Evolutionary conservation across 2,888 invertebrate species (phyloP).

Genomic region (Conomelus anceps): DNA sequence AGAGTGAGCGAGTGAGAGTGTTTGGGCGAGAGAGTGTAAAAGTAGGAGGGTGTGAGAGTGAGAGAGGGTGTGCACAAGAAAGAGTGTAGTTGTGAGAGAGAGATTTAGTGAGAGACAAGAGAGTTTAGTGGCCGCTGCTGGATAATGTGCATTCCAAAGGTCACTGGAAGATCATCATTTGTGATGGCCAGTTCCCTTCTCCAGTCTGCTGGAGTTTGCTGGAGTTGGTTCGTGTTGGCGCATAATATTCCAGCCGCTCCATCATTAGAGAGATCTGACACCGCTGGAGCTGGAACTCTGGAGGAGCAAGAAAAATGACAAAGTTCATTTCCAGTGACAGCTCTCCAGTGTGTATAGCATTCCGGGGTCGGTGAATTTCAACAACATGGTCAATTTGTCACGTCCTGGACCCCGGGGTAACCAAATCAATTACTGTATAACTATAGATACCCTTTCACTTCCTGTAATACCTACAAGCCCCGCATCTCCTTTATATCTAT

Average conservation of each 20-base stretch:
- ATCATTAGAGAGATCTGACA: not conserved
- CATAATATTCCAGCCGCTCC: not conserved
- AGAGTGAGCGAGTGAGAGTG: too few relatives aligned
- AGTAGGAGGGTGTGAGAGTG: too few relatives aligned
- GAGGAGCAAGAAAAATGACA: not conserved
- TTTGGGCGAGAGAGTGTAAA: too few relatives aligned
- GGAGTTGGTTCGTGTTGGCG: not conserved
- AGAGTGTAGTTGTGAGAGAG: too few relatives aligned
- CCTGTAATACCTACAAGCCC: not conserved
- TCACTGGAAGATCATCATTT: not conserved
- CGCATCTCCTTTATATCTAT: not conserved
- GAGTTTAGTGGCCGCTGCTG: not conserved
- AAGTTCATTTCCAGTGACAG: not conserved
- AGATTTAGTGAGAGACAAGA: too few relatives aligned
- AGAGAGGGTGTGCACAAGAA: too few relatives aligned
- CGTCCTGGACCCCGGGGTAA: not conserved
- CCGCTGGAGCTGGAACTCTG: not conserved
- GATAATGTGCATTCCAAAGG: not conserved
- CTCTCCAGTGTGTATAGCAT: too few relatives aligned
- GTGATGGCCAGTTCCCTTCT: not conserved
- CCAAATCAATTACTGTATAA: not conserved
- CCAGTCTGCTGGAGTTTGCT: not conserved
- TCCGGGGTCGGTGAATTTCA: not conserved
- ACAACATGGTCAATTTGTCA: not conserved
- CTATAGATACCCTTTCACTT: not conserved